Evolutionary conservation across 2,888 invertebrate species (phyloP), one percentile per base, ranked within the genome.

Genomic region (Drosophila paramelanica): DNA sequence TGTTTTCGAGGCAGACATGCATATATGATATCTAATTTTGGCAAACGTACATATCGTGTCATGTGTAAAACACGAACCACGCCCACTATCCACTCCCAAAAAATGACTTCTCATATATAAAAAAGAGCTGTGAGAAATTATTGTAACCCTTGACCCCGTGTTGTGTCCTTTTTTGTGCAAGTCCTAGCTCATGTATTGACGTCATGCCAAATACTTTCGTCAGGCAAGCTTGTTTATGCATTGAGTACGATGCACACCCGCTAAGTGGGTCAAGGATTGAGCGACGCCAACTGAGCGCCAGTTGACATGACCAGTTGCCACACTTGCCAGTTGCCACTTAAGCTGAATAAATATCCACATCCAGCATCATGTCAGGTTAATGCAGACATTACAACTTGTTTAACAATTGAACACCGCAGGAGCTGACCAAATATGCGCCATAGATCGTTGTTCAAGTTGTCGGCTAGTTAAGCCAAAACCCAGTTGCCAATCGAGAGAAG

Each of bases 251-350:
- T 47, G 23, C 39, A 46, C 31, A 25, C 38, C n/a, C 41, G 17
- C 41, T n/a, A 87, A 79, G 67, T 87, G 77, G 77, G 83, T 83
- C 81, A 83, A 86, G 82, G 87, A 86, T 83, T 75, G 42, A 39
- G 36, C 33, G 27, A 55, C 36, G 50, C 50, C 62, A 45, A 8
- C 25, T 5, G 43, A 23, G 38, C 56, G 38, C 45, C 68, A 57
- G 42, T 45, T 50, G 38, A 45, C 46, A 42, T 27, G 46, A 25
- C 42, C 36, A 59, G 49, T 36, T 55, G 56, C 36, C 11, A 49
- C 47, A 57, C 17, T 45, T 66, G 49, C 51, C 58, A 58, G 39
- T 57, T 58, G 42, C 56, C 60, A 67, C 65, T 67, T 62, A 60
- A 43, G 20, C 72, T 41, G 61, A 62, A 20, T 39, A 43, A 47